These are phyloP conservation scores for Tipula unca DNA, from an alignment of 2,888 invertebrate genomes.

Conservation along the genomic window DNA sequence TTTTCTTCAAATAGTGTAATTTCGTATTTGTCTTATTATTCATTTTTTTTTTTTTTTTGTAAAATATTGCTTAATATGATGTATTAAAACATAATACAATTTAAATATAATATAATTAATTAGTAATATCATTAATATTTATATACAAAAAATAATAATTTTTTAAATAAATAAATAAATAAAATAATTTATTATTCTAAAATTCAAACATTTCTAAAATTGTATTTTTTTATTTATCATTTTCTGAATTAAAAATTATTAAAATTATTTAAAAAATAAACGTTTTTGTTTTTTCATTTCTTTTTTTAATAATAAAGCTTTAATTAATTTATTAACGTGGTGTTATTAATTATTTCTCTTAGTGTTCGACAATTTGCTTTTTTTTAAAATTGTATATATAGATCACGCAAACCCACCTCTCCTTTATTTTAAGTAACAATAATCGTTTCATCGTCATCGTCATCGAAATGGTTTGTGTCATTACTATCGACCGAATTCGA, in stretches of 20 bases:
- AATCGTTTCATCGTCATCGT: slow-evolving; percentile 39
- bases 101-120: neutral
- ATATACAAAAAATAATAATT: neutral
- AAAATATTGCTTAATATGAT: neutral
- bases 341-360: neutral
- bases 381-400: neutral
- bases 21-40: neutral
- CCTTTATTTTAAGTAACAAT: slow-evolving; percentile 35
- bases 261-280: slow-evolving; percentile 8
- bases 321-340: neutral
- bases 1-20: neutral
- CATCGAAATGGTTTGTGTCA: slow-evolving; percentile 24
- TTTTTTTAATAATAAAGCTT: neutral
- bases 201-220: slow-evolving; percentile 8
- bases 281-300: neutral
- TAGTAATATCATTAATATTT: neutral
- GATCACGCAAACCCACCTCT: neutral
- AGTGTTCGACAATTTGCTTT: neutral
- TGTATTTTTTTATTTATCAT: neutral
- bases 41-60: neutral
- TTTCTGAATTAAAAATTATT: neutral
- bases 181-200: neutral
- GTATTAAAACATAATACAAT: slow-evolving; percentile 14
- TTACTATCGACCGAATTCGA: slow-evolving; percentile 17
- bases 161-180: neutral